These are phyloP conservation scores for Zingel zingel DNA, from an alignment of 2,113 vertebrate species.

Conservation along the genomic window DNA sequence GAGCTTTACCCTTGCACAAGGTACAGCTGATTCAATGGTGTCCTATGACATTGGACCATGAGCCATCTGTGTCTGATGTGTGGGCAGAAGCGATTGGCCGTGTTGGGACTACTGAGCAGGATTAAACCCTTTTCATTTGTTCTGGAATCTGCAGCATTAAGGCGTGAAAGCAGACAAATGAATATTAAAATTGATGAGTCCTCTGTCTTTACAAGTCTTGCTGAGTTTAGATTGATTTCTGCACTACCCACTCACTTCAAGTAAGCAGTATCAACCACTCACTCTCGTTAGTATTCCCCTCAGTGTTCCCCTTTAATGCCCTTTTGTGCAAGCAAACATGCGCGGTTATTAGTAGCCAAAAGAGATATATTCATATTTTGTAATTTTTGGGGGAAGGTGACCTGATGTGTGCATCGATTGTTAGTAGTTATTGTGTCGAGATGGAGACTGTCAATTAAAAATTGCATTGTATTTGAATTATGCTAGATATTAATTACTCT, in stretches of 20 bases:
- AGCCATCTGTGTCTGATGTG: constrained; percentile 42
- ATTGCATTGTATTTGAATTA: constrained; percentile 12
- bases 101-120: constrained; percentile 41
- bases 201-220: constrained; percentile 31
- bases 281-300: constrained; percentile 45
- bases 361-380: constrained; percentile 46
- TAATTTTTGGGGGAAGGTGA: constrained; percentile 41
- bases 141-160: constrained; percentile 31
- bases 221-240: constrained; percentile 54
- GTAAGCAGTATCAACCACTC: constrained; percentile 17
- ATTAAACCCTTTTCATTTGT: constrained; percentile 52
- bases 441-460: constrained; percentile 16
- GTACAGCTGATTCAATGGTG: constrained; percentile 24
- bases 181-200: constrained; percentile 47
- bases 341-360: constrained; percentile 29
- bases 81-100: background rate
- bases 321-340: constrained; percentile 48
- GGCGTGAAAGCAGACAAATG: constrained; percentile 43
- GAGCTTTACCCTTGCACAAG: constrained; percentile 23
- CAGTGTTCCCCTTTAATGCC: constrained; percentile 18
- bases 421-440: background rate
- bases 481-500: background rate
- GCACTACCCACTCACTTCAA: constrained; percentile 31
- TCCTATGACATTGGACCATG: constrained; percentile 16
- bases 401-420: background rate